Evolutionary conservation across 2,797 vertebrate species (phyloP).

Genomic region (Neopelma chrysocephalum): DNA sequence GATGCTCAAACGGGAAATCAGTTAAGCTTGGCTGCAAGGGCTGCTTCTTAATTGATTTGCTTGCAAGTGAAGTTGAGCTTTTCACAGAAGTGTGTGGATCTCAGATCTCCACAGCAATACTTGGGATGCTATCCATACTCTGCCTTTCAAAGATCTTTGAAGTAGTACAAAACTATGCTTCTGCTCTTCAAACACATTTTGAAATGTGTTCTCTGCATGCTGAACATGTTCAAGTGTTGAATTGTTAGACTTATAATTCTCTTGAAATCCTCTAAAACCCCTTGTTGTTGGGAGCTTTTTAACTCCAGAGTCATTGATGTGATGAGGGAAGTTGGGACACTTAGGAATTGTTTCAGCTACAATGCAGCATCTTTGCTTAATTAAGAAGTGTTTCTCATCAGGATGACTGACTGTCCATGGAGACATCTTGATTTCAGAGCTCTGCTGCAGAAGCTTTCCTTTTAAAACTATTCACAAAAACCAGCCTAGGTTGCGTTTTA

Average conservation of each 20-base stretch:
- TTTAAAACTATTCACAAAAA: neutral
- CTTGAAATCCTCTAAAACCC: constrained; percentile 4
- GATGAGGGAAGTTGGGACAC: neutral
- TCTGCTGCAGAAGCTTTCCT: neutral
- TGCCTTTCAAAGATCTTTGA: neutral
- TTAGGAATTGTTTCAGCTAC: constrained; percentile 7
- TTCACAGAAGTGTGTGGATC: neutral
- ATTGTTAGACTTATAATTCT: neutral
- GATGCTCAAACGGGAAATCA: neutral
- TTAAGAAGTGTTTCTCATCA: neutral
- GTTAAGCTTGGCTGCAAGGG: neutral
- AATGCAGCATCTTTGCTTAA: neutral
- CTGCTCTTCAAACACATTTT: neutral
- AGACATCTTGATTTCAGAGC: neutral
- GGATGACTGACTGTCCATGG: neutral
- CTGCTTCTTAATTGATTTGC: neutral
- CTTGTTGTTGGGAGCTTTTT: neutral
- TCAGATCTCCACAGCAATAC: neutral
- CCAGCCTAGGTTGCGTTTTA: neutral
- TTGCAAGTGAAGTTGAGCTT: neutral
- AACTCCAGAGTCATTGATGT: neutral
- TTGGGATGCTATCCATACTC: neutral
- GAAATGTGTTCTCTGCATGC: neutral
- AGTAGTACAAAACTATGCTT: neutral
- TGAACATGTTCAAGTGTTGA: neutral